Evolutionary conservation across 2,113 vertebrate genomes (phyloP).

Genomic region (Electrona antarctica): DNA sequence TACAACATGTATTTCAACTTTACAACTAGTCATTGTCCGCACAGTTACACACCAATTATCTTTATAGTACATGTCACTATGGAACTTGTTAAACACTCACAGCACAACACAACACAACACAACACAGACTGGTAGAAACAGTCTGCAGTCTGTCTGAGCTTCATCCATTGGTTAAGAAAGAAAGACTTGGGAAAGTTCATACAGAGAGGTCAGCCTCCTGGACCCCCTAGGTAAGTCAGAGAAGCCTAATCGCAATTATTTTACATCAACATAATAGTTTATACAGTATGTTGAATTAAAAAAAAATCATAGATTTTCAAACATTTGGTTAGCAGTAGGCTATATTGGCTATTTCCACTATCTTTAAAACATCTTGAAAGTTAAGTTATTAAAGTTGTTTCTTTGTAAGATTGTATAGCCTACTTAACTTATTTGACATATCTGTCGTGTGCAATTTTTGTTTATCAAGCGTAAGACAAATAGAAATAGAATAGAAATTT

Average conservation of each 20-base stretch:
- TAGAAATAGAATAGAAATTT: no score
- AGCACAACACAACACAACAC: no score
- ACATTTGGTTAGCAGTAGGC: no score
- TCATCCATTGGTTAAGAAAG: constrained; percentile 4
- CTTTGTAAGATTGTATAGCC: no score
- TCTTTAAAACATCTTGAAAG: neutral
- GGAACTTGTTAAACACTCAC: constrained; percentile 55
- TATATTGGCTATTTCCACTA: neutral
- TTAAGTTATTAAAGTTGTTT: constrained; percentile 7
- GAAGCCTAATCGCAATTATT: neutral
- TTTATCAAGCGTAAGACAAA: no score
- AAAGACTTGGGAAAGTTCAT: constrained; percentile 4
- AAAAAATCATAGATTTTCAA: no score
- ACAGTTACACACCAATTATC: constrained; percentile 35
- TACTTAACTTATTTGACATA: no score
- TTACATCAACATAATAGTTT: no score
- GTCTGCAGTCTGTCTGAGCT: constrained; percentile 26
- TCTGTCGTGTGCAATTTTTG: no score
- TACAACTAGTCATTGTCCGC: neutral
- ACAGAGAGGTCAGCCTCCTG: constrained; percentile 10
- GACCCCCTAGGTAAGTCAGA: constrained; percentile 32
- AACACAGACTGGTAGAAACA: no score
- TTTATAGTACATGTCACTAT: constrained; percentile 31
- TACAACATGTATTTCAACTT: constrained; percentile 7
- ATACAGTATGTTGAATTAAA: no score